Evolutionary conservation across 2,113 vertebrate genomes (phyloP).

Genomic region (Sylvietta virens): DNA sequence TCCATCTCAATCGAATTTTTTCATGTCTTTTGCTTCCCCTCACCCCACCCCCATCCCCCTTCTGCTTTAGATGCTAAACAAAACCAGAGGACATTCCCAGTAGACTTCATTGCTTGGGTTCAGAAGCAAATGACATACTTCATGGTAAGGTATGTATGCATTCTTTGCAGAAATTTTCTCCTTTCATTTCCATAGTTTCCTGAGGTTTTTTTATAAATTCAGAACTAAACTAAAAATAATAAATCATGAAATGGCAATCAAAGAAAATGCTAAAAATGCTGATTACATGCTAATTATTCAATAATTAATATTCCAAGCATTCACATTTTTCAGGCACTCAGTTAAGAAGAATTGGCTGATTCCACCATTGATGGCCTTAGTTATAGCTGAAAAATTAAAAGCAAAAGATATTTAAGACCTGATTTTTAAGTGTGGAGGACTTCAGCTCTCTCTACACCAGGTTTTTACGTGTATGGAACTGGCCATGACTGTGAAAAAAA

Average conservation of each 20-base stretch:
- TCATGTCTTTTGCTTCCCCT: background rate
- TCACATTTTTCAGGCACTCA: background rate
- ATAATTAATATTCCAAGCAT: background rate
- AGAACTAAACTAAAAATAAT: background rate
- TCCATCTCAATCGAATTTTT: background rate
- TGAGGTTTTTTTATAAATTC: background rate
- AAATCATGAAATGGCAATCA: background rate
- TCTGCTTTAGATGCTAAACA: background rate
- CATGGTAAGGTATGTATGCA: background rate
- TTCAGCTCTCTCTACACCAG: background rate
- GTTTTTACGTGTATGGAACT: background rate
- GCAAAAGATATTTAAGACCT: background rate
- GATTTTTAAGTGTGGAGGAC: background rate
- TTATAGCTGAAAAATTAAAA: background rate
- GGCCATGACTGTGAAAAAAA: background rate
- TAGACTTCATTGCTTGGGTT: background rate
- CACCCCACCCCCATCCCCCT: no score
- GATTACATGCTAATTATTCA: background rate
- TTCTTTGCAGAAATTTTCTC: background rate
- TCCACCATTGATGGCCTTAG: background rate
- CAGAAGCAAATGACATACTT: background rate
- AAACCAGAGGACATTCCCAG: background rate
- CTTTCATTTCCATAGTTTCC: background rate
- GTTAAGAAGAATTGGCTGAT: background rate
- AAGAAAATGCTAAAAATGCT: background rate